phyloP scores from a whole-genome alignment of 37 sponge, comb jelly and placozoan genomes.

The Lycopodina hypogea region DNA sequence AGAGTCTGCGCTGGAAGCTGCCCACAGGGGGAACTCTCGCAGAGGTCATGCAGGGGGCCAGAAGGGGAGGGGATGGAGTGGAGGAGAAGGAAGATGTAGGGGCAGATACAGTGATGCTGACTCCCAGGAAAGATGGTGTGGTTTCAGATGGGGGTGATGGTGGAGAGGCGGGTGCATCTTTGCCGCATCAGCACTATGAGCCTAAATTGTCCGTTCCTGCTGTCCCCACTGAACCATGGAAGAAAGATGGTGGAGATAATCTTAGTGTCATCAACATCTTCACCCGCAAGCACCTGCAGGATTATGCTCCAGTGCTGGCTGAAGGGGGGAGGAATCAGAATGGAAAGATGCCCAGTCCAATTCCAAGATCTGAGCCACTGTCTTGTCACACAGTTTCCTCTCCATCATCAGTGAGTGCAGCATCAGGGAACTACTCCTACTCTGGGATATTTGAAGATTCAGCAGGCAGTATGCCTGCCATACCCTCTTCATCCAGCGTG shows the following conservation, averaged over 20 bases:
- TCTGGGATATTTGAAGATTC: too few species aligned
- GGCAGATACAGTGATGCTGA: background rate
- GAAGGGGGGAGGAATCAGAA: too few species aligned
- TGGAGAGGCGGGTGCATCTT: background rate
- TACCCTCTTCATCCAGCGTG: too few species aligned
- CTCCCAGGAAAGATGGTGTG: background rate
- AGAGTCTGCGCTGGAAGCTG: slow-evolving; percentile 28
- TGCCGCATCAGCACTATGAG: background rate
- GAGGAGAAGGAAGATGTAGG: slow-evolving; percentile 7
- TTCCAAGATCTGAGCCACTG: too few species aligned
- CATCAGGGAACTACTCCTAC: too few species aligned
- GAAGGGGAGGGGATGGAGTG: background rate
- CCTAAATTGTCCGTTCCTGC: background rate
- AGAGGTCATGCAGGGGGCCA: background rate
- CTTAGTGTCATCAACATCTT: slow-evolving; percentile 74
- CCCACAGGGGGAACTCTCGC: slow-evolving; percentile 18
- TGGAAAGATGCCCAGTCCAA: too few species aligned
- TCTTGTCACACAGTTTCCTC: too few species aligned
- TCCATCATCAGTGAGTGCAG: too few species aligned
- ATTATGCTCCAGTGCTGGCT: background rate
- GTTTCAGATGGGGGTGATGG: background rate
- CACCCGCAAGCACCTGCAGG: slow-evolving; percentile 39
- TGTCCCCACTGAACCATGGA: slow-evolving; percentile 17
- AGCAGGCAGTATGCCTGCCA: too few species aligned
- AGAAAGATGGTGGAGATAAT: slow-evolving; percentile 56